Percentiles rank a stretch among this genome's conserved stretches.
Conservation (phyloP, 2,113 vertebrate genomes). For the Cephalopterus ornatus region DNA sequence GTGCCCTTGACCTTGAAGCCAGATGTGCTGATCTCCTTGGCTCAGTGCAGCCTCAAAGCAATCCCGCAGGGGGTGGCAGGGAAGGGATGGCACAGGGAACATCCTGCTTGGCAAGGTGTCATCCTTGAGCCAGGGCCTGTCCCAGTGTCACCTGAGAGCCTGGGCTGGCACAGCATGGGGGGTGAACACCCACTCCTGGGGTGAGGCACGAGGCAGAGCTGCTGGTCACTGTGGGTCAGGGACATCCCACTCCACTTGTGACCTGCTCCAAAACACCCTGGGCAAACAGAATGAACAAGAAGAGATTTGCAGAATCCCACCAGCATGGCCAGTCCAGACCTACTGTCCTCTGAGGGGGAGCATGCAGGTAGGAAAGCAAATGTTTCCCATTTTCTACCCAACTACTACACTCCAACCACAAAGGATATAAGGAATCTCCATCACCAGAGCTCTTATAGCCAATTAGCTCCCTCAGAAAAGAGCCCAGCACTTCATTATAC, state of each 20-base stretch:
- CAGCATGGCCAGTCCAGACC: fast-evolving
- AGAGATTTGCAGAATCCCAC: neutral
- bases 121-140: neutral
- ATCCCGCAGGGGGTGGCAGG: fast-evolving
- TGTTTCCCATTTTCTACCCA: neutral
- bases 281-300: neutral
- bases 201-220: neutral
- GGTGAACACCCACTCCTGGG: neutral
- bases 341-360: fast-evolving
- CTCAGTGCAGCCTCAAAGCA: neutral
- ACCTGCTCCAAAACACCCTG: neutral
- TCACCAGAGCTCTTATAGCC: neutral
- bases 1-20: neutral
- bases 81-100: neutral
- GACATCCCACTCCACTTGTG: neutral
- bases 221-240: fast-evolving
- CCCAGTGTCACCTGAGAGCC: neutral
- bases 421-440: neutral
- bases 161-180: neutral
- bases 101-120: neutral
- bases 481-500: neutral
- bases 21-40: neutral
- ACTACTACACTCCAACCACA: neutral
- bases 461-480: neutral
- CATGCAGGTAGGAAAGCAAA: neutral